Percentiles rank a stretch among this genome's conserved stretches.
Conservation (phyloP, 2,888 invertebrate genomes). For the Conops quadrifasciatus region DNA sequence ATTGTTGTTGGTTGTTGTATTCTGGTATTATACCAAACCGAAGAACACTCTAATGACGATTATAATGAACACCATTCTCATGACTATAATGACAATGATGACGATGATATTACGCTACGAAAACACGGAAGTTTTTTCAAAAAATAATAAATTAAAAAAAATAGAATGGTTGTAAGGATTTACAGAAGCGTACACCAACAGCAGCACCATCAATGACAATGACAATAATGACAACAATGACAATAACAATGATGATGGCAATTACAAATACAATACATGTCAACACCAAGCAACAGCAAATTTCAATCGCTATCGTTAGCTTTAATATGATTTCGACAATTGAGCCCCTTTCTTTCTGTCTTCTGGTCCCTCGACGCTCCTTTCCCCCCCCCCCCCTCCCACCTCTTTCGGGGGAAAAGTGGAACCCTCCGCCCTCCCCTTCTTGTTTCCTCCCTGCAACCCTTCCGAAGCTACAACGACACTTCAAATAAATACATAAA, state of each 20-base stretch:
- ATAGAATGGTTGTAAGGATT: conserved; percentile 3
- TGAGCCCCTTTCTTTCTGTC: background rate
- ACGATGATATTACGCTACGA: no score
- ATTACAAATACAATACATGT: conserved; percentile 3
- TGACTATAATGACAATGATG: no score
- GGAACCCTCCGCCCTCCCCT: background rate
- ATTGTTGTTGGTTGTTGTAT: no score
- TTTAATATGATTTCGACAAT: conserved; percentile 30
- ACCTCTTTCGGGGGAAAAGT: background rate
- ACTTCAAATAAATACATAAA: conserved; percentile 30
- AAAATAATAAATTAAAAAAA: conserved; percentile 16
- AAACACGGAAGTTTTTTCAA: conserved; percentile 17
- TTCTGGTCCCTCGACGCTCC: background rate
- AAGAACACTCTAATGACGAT: background rate
- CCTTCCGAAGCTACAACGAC: conserved; percentile 12
- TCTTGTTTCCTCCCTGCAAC: no score
- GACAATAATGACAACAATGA: background rate
- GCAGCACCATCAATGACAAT: background rate
- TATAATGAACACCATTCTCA: no score
- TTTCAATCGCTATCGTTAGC: conserved; percentile 35
- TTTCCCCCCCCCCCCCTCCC: background rate
- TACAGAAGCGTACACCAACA: background rate
- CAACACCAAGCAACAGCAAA: conserved; percentile 1
- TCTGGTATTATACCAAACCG: no score
- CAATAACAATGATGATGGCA: conserved; percentile 4